Evolutionary conservation across 2,113 vertebrate genomes (phyloP).

Genomic region (Entomyzon cyanotis): DNA sequence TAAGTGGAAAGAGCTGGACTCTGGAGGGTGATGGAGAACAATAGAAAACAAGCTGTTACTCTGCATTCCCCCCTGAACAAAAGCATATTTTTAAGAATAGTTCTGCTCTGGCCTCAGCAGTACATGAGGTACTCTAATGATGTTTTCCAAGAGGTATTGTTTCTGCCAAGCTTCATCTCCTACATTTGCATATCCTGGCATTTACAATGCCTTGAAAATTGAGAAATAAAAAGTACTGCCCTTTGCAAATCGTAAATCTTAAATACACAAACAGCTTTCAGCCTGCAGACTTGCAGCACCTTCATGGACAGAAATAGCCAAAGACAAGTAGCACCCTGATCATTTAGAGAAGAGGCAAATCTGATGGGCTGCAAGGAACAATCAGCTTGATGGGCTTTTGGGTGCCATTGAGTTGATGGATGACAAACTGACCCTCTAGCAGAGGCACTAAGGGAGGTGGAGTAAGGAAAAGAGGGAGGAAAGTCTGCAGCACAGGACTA

Average conservation of each 20-base stretch:
- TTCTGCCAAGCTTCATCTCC: not conserved
- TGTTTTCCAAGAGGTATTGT: conserved; percentile 5
- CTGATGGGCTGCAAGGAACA: not conserved
- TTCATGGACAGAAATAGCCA: not conserved
- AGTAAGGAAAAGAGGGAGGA: not conserved
- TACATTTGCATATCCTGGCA: conserved; percentile 1
- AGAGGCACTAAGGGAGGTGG: not conserved
- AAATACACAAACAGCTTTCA: not conserved
- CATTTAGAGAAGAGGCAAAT: not conserved
- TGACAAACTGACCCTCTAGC: not conserved
- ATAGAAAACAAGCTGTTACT: not conserved
- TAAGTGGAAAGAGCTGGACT: not conserved
- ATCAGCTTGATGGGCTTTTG: not conserved
- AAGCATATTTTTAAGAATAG: not conserved
- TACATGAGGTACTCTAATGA: not conserved
- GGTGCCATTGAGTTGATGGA: not conserved
- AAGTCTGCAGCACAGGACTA: not conserved
- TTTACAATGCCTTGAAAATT: not conserved
- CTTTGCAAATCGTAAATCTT: not conserved
- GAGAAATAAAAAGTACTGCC: not conserved
- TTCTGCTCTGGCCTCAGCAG: not conserved
- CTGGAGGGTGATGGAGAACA: not conserved
- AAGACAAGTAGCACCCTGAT: not conserved
- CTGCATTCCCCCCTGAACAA: not conserved
- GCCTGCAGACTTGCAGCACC: not conserved